Evolutionary conservation across 1,140 invertebrate genomes (phyloP), one percentile per base, ranked within the genome.

Genomic region (Aphaenogaster ashmeadi): DNA sequence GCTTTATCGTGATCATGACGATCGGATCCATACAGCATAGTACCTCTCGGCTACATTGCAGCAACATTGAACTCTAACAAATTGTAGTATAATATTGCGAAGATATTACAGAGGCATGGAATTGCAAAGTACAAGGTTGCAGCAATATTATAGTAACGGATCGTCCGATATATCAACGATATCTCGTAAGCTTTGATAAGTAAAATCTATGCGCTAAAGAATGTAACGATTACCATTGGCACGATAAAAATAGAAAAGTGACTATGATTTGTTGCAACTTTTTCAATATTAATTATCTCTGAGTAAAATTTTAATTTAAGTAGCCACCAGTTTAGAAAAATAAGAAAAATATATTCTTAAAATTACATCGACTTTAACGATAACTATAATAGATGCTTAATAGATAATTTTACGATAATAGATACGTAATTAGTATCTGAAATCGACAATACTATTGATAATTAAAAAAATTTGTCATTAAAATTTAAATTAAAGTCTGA

Each of bases 1-100:
- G 52, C 15, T 74, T 60, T 74, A 75, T 84, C 80, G 41, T 8
- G 47, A 81, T 81, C 78, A 38, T 41, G 33, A 69, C n/a, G 33
- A 67, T 13, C 47, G 13, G 8, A 36, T 41, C 36, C 13, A 21
- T 27, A 75, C n/a, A 75, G n/a, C 3, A 41, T 75, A 56, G n/a
- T 44, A 52, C 11, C n/a, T 52, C 15, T 44, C 13, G 21, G 38
- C 74, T 41, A 44, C n/a, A 33, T 44, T 60, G 54, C 74, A 13
- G 21, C 38, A 77, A 77, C 36, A 54, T 41, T 15, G 71, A 74
- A 41, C n/a, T 77, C n/a, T 41, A 33, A 77, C n/a, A 44, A 60
- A 44, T 58, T 33, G 15, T 2, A n/a, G n/a, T 75, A 36, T 75
- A 77, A 77, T 27, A 21, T 77, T 77, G 15, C 54, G 60, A 15